A percentile compares a stretch with the other conserved stretches of the same genome.
Conservation (phyloP, 2,797 vertebrate genomes). For the Borostomias antarcticus region DNA sequence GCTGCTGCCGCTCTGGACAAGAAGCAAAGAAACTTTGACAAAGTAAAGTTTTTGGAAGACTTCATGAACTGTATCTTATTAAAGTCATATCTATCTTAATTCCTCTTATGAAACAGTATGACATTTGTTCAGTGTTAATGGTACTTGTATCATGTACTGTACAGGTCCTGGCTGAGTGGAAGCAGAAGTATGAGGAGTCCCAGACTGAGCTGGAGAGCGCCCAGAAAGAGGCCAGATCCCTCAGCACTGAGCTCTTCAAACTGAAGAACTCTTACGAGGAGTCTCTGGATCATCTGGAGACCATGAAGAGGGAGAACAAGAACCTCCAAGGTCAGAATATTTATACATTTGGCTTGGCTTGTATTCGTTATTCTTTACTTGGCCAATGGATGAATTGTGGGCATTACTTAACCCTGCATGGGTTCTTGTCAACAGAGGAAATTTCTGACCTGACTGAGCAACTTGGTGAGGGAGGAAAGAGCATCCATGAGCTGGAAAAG, state of each 20-base stretch:
- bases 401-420: background rate
- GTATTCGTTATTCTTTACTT: background rate
- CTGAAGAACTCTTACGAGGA: slow-evolving; percentile 90
- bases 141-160: background rate
- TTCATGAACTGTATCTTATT: background rate
- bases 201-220: slow-evolving; percentile 85
- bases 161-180: slow-evolving; percentile 81
- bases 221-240: slow-evolving; percentile 82
- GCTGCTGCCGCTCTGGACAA: slow-evolving; percentile 82
- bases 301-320: slow-evolving; percentile 87
- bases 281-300: slow-evolving; percentile 84
- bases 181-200: slow-evolving; percentile 85
- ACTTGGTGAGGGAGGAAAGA: slow-evolving; percentile 64
- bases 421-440: slow-evolving; percentile 68
- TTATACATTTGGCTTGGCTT: background rate
- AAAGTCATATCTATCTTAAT: too few relatives aligned
- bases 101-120: too few relatives aligned
- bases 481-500: slow-evolving; percentile 74
- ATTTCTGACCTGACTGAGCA: slow-evolving; percentile 80
- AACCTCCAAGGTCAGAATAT: slow-evolving; percentile 75
- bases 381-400: background rate
- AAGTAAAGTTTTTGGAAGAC: slow-evolving; percentile 73
- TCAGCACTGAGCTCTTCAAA: slow-evolving; percentile 87
- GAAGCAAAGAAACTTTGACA: slow-evolving; percentile 88
- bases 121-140: background rate